phyloP scores from a whole-genome alignment of 2,888 invertebrate species.

The Luffia ferchaultella region DNA sequence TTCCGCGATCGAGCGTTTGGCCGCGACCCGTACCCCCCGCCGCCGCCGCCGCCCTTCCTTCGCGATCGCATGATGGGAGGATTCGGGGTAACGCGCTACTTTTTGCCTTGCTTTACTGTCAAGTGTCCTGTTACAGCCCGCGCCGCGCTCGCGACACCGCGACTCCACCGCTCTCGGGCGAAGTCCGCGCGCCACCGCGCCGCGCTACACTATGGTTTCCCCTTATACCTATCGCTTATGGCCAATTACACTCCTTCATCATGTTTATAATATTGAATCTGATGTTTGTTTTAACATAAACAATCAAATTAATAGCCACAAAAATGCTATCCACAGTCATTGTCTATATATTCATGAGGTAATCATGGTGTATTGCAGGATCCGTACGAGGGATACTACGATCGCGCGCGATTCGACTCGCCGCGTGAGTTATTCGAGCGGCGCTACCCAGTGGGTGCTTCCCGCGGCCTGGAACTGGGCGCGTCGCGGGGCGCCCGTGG shows the following conservation, averaged over 20 bases:
- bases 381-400: conserved; percentile 83
- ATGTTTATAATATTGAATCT: background rate
- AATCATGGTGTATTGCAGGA: conserved; percentile 64
- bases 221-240: background rate
- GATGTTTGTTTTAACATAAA: no score
- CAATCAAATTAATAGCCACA: background rate
- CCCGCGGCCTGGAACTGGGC: conserved; percentile 61
- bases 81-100: conserved; percentile 77
- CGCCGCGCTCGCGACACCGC: conserved; percentile 24
- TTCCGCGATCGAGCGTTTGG: conserved; percentile 89
- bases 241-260: background rate
- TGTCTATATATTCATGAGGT: no score
- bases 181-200: background rate
- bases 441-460: conserved; percentile 72
- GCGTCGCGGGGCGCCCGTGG: conserved; percentile 63
- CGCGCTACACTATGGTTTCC: conserved; percentile 1
- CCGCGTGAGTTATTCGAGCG: conserved; percentile 83
- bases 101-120: conserved; percentile 26
- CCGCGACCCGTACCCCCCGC: conserved; percentile 90
- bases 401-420: conserved; percentile 78
- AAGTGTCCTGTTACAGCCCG: conserved; percentile 12
- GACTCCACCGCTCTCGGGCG: background rate
- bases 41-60: conserved; percentile 89
- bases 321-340: conserved; percentile 4
- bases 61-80: conserved; percentile 93